Base-by-base conservation (phyloP, 2,888 invertebrate genomes). In the Diarsia rubi region DNA sequence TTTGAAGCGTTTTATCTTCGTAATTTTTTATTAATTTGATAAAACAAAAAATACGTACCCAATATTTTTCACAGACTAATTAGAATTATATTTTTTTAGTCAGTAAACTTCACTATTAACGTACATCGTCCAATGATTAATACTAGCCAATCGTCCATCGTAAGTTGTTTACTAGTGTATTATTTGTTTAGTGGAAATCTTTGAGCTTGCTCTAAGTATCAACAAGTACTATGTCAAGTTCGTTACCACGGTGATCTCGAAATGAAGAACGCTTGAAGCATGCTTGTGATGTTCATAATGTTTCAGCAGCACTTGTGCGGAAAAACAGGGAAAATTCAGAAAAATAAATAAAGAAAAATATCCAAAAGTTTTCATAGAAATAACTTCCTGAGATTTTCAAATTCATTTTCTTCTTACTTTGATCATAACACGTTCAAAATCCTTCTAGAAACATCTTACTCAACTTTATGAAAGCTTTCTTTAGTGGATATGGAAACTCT, bases 221-320 rank as follows among this genome's bases (percentile, higher is more conserved):
- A 47, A 64, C 44, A 45, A 78, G 63, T 63, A 54, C 49, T 31
- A 24, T 59, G 45, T 68, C 63, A 47, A 79, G 80, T 45, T 37
- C 9, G 68, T 69, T 65, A n/a, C 78, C 52, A 68, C 42, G 42
- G 75, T 52, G 59, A 78, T 24, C 49, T 19, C 12, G 6, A 45
- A 67, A 52, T 59, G 49, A 75, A 21, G 16, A 64, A 16, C 27
- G 21, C 9, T 79, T 44, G 49, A 37, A 63, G 49, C 21, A 9
- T 62, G 4, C 57, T 24, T 16, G 6, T 57, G n/a, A 62, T 64
- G 9, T 45, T 37, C 14, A 45, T 42, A 44, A 74, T 71, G 3
- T 78, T 59, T 47, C 9, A 63, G n/a, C 42, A 31, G 16, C 16
- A 63, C 47, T 63, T 45, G 59, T 75, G 31, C 42, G 37, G 68